Conservation (phyloP, 2,888 invertebrate species). For the Limnephilus rhombicus region DNA sequence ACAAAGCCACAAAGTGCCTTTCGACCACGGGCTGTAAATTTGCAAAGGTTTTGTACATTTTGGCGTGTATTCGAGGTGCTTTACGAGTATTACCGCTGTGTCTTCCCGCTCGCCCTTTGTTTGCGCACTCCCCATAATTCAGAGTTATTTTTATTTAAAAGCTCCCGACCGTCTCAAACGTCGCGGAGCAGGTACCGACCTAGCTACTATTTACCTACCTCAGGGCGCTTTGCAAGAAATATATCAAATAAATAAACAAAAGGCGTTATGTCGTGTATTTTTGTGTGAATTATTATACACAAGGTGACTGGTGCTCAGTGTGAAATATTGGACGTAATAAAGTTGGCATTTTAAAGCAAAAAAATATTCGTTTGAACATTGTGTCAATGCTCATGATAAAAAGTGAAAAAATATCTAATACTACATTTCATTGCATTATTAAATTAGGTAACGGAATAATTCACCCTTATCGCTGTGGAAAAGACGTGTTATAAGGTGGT, state of each 20-base stretch:
- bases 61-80: constrained; percentile 7
- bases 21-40: neutral
- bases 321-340: neutral
- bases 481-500: too few relatives aligned
- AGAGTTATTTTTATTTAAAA: constrained; percentile 42
- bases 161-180: constrained; percentile 17
- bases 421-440: too few relatives aligned
- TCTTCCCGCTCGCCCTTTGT: constrained; percentile 16
- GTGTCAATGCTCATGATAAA: neutral
- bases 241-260: constrained; percentile 42
- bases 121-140: constrained; percentile 30
- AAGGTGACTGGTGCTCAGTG: neutral
- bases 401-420: neutral
- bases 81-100: neutral
- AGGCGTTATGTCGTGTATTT: constrained; percentile 28
- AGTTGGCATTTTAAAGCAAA: neutral
- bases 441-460: too few relatives aligned
- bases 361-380: neutral
- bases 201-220: neutral
- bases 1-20: neutral
- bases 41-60: neutral
- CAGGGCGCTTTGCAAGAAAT: constrained; percentile 7
- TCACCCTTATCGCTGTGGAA: too few relatives aligned
- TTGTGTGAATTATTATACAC: constrained; percentile 20
- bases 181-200: neutral